These are phyloP conservation scores for Phenganax marumi DNA, from an alignment of 92 coral and sea anemone species.

Conservation along the genomic window DNA sequence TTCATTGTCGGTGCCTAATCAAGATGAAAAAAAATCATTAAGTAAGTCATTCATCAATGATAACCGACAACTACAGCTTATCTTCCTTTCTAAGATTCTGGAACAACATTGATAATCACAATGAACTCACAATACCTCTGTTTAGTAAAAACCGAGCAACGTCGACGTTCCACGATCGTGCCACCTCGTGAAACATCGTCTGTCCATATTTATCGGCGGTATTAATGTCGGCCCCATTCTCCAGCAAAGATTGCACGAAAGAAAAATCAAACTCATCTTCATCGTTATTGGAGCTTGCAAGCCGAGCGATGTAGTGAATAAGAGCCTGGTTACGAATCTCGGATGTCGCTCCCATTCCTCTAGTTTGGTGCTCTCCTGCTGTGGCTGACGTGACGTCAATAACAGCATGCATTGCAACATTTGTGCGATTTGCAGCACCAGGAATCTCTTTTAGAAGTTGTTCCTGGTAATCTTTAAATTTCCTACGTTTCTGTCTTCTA, in stretches of 20 bases:
- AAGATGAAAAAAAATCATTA: too few species aligned
- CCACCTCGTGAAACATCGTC: slow-evolving; percentile 44
- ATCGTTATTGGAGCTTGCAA: slow-evolving; percentile 41
- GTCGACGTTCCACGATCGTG: slow-evolving; percentile 43
- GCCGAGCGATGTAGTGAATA: slow-evolving; percentile 45
- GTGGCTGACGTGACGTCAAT: slow-evolving; percentile 23
- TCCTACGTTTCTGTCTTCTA: slow-evolving; percentile 36
- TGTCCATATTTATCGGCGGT: slow-evolving; percentile 39
- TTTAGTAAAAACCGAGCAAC: slow-evolving; percentile 37
- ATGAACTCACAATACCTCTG: slow-evolving; percentile 8
- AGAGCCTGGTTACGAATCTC: slow-evolving; percentile 41
- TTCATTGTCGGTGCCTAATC: too few species aligned
- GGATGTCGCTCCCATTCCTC: slow-evolving; percentile 33
- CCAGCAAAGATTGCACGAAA: slow-evolving; percentile 33
- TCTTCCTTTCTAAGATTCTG: too few species aligned
- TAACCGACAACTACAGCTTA: too few species aligned
- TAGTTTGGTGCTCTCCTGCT: slow-evolving; percentile 22
- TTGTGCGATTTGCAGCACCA: slow-evolving; percentile 27
- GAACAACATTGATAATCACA: neutral
- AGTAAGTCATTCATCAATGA: too few species aligned
- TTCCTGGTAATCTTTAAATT: slow-evolving; percentile 42
- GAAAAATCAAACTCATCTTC: slow-evolving; percentile 42
- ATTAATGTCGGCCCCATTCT: slow-evolving; percentile 42
- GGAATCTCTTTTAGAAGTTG: slow-evolving; percentile 36
- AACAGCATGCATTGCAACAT: slow-evolving; percentile 45